Conservation (phyloP, 2,888 invertebrate species). For the Sepioteuthis lessoniana region DNA sequence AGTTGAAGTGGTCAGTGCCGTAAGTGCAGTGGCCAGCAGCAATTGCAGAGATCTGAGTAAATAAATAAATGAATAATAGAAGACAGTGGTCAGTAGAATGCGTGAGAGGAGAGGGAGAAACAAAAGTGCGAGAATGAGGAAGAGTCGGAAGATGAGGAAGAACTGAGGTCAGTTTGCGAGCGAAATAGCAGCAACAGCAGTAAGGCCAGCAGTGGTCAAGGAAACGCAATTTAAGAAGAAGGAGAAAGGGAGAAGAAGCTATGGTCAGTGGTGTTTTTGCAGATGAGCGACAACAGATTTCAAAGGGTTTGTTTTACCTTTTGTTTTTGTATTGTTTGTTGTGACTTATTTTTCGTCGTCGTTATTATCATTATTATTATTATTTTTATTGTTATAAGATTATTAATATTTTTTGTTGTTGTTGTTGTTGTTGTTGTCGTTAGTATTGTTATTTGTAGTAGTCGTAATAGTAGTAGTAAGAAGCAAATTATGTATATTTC, state of each 20-base stretch:
- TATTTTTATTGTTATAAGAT: neutral
- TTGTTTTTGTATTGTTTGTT: neutral
- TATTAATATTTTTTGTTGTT: no score
- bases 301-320: neutral
- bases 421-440: no score
- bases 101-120: neutral
- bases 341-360: neutral
- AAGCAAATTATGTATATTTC: no score
- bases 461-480: neutral
- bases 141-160: no score
- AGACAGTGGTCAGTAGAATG: neutral
- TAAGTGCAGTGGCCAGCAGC: neutral
- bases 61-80: neutral
- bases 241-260: neutral
- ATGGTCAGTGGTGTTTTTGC: neutral
- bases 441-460: neutral
- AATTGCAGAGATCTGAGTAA: neutral
- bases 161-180: neutral
- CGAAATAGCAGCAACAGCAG: neutral
- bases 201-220: constrained; percentile 18
- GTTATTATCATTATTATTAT: neutral
- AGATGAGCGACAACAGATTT: constrained; percentile 3
- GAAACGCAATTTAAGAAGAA: neutral
- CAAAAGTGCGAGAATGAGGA: no score
- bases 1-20: neutral